Conservation (phyloP, 2,113 vertebrate species). For the Perccottus glenii region DNA sequence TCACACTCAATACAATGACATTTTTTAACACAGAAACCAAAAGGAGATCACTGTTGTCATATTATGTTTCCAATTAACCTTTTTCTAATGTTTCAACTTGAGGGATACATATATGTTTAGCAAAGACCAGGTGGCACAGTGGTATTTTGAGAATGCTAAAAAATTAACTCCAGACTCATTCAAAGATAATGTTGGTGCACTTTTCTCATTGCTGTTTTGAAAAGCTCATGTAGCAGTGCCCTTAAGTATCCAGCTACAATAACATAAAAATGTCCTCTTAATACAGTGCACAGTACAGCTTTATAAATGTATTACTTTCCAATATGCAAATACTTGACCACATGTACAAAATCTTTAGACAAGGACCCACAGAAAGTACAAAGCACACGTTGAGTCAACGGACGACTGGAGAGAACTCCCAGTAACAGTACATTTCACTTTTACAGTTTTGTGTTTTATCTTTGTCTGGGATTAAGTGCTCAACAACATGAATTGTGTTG, state of each 20-base stretch:
- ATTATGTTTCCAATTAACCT: background rate
- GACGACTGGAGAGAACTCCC: background rate
- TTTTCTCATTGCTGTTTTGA: background rate
- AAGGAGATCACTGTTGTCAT: background rate
- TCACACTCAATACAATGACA: slow-evolving; percentile 25
- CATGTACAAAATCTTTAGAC: slow-evolving; percentile 27
- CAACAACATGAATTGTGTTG: slow-evolving; percentile 7
- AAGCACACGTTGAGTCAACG: slow-evolving; percentile 29
- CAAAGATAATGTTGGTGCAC: background rate
- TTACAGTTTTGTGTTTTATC: slow-evolving; percentile 26
- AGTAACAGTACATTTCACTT: slow-evolving; percentile 25
- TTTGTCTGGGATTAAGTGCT: slow-evolving; percentile 2
- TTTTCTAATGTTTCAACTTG: background rate
- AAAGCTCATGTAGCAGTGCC: background rate
- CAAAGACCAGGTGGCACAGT: background rate
- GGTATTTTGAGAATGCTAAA: background rate
- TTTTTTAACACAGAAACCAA: background rate
- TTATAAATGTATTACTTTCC: slow-evolving; percentile 10
- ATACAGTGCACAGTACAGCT: background rate
- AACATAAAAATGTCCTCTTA: slow-evolving; percentile 38
- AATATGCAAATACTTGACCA: slow-evolving; percentile 39
- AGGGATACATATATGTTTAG: background rate
- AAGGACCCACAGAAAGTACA: slow-evolving; percentile 13
- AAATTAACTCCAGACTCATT: background rate
- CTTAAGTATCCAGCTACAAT: background rate